Base-by-base conservation (phyloP, 2,888 invertebrate genomes). In the Ennomos erosarius region DNA sequence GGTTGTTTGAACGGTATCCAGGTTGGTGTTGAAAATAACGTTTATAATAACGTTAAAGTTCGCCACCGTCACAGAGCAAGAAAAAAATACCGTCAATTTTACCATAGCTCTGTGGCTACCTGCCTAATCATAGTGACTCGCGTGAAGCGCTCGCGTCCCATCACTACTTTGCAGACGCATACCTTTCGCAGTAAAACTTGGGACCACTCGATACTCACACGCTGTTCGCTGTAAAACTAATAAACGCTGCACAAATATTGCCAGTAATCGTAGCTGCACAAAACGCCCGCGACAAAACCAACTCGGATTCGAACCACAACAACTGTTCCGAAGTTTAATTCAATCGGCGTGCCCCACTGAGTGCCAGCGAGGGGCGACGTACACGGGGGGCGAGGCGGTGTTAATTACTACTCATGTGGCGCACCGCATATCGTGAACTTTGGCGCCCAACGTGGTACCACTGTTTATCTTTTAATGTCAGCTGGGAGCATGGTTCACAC, bases 331-430 rank as follows among this genome's bases (percentile, higher is more conserved):
- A 90, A 92, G 88, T 92, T 91, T 91, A 92, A 92, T 92, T 91
- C 91, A 90, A 92, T 90, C 90, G 88, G 83, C 84, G 86, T 82
- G 83, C 83, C 81, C 82, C 85, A 80, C 78, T 82, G 79, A 78
- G 79, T 78, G 81, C 51, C 70, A 46, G 62, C 13, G 63, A 65
- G 62, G 48, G 59, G 68, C 62, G 62, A 61, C 58, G 64, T 63
- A 63, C 50, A 69, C 55, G 62, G 65, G 69, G 70, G 73, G 81
- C 77, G 82, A 79, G 83, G 84, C 80, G 85, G 85, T 88, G 90
- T 90, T 91, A 90, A 92, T 92, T 90, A 90, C 90, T 87, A 87
- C 87, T 90, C 88, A 84, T 87, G 89, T 79, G 90, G 90, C 84
- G 78, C 75, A 79, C 90, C 91, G 83, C 91, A 91, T 85, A 90